Evolutionary conservation across 2,113 vertebrate genomes (phyloP).

Genomic region (Cyanistes caeruleus): DNA sequence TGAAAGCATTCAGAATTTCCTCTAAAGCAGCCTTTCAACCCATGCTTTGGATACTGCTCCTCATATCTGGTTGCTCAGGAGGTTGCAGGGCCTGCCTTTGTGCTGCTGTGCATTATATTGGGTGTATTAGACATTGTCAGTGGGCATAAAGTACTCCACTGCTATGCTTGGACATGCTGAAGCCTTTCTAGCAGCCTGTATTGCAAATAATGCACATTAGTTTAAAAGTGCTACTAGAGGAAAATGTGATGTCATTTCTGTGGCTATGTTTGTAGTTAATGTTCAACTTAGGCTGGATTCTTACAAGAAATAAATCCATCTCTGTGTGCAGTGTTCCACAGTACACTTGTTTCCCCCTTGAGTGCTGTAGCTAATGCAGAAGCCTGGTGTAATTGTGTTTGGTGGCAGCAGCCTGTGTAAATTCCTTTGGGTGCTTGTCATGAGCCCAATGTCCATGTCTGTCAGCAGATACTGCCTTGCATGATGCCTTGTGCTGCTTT

Average conservation of each 20-base stretch:
- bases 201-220: no score
- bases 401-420: not conserved
- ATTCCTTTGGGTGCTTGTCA: not conserved
- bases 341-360: rapidly evolving
- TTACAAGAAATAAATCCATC: not conserved
- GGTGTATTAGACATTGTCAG: not conserved
- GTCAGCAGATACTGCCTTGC: not conserved
- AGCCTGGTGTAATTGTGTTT: not conserved
- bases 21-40: not conserved
- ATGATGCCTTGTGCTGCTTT: rapidly evolving
- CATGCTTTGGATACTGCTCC: not conserved
- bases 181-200: not conserved
- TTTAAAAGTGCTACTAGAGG: not conserved
- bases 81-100: not conserved
- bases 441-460: rapidly evolving
- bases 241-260: not conserved
- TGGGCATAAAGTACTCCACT: not conserved
- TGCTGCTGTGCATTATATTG: not conserved
- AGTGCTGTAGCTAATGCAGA: not conserved
- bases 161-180: rapidly evolving
- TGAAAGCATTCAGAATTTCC: not conserved
- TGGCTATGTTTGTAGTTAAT: not conserved
- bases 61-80: not conserved
- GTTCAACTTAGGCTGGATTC: not conserved
- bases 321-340: not conserved